Evolutionary conservation across 2,113 vertebrate species (phyloP).

Genomic region (Indicator indicator): DNA sequence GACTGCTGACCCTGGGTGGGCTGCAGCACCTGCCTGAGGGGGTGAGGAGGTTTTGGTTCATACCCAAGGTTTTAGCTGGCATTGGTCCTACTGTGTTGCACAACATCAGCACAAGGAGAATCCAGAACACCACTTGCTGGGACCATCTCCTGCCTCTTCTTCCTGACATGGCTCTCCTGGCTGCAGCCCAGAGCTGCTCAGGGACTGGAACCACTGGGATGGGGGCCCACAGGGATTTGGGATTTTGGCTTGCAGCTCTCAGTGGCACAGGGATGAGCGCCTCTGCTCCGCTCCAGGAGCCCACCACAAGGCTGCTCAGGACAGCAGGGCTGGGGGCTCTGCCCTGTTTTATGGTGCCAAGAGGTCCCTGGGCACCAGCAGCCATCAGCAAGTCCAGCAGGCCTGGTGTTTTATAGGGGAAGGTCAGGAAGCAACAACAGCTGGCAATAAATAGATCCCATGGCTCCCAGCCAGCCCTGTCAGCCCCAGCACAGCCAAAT

Average conservation of each 20-base stretch:
- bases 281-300: background rate
- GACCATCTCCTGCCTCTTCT: background rate
- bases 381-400: background rate
- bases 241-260: background rate
- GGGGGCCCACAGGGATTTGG: fast-evolving
- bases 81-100: background rate
- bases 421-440: background rate
- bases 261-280: background rate
- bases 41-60: background rate
- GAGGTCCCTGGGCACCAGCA: background rate
- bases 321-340: background rate
- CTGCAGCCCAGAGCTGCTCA: background rate
- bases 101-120: background rate
- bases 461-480: background rate
- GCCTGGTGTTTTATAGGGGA: background rate
- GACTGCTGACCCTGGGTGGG: fast-evolving
- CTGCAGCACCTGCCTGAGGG: fast-evolving
- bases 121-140: background rate
- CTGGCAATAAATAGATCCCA: background rate
- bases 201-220: background rate
- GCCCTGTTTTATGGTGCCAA: fast-evolving
- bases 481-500: background rate
- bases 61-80: background rate
- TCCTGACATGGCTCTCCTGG: fast-evolving
- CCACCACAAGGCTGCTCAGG: background rate